Base-by-base conservation (phyloP, 2,113 vertebrate species). In the Leucoraja erinaceus region DNA sequence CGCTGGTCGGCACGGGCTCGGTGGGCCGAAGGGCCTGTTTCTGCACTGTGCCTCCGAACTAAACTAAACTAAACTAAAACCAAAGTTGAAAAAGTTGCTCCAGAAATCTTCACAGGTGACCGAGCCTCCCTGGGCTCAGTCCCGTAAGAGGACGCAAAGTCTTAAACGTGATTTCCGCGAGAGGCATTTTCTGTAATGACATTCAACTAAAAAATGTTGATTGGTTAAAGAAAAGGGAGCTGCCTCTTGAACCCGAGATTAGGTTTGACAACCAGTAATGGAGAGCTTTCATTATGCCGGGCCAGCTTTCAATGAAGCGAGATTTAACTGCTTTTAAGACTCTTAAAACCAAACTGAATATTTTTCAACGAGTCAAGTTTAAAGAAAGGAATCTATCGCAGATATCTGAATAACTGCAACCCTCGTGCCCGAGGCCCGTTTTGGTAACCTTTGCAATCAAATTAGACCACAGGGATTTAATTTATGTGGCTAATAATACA, bases 271-370 rank as follows among this genome's bases (percentile, higher is more conserved):
- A 74, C 38, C 88, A 72, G 54, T 91, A 91, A 91, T 91, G 68
- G 90, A 91, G 66, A 72, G 25, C 38, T 70, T 91, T 91, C 90
- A 91, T 74, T 91, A 72, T 54, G 33, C 14, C 22, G 12, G 25
- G 20, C 20, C 90, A 91, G 66, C 90, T 91, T 72, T 91, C 66
- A 70, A 38, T 91, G 90, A 72, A 91, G 68, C 33, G 54, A 91
- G 90, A 91, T 47, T 91, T 72, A 91, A 72, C 90, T 91, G 90
- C 68, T 91, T 74, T 91, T 54, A 91, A 74, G 66, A 54, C 90
- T 25, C 66, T 91, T 91, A 54, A 72, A 72, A 68, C 68, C 66
- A 54, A 72, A 47, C 68, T 25, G 66, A 72, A 72, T 91, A 47
- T 91, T 72, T 54, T 25, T 38, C 47, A 72, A 47, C 66, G 72